These are phyloP conservation scores for Watsonalla binaria DNA, from an alignment of 2,888 invertebrate genomes.

Conservation along the genomic window DNA sequence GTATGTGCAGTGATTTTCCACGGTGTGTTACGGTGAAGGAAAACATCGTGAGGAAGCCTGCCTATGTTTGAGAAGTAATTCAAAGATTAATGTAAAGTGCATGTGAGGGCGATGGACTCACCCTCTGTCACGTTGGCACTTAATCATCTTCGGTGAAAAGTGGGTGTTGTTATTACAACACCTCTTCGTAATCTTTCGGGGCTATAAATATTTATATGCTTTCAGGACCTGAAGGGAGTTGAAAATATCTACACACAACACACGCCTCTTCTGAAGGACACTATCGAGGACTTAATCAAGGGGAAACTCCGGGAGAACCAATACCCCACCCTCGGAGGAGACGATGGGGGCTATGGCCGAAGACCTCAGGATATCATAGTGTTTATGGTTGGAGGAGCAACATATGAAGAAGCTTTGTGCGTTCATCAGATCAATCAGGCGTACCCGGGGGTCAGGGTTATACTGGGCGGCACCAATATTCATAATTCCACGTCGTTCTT, in stretches of 20 bases:
- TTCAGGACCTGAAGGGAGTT: constrained; percentile 91
- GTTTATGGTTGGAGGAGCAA: constrained; percentile 97
- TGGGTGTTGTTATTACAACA: no score
- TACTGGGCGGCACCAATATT: constrained; percentile 94
- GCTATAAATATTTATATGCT: no score
- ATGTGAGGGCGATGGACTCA: no score
- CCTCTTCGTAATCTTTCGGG: no score
- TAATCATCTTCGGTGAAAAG: no score
- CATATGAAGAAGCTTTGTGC: constrained; percentile 95
- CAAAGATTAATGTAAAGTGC: no score
- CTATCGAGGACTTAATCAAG: constrained; percentile 93
- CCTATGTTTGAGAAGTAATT: no score
- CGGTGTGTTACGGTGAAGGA: no score
- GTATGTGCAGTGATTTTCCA: no score
- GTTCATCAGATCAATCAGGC: constrained; percentile 86
- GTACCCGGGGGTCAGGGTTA: constrained; percentile 85
- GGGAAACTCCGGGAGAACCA: constrained; percentile 91
- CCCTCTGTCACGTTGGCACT: no score
- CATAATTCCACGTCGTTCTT: constrained; percentile 92
- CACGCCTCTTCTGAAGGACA: constrained; percentile 92
- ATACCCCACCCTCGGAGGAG: constrained; percentile 90
- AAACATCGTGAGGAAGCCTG: no score
- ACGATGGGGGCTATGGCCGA: constrained; percentile 62
- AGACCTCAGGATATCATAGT: constrained; percentile 96
- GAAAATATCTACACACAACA: constrained; percentile 99